Conservation (phyloP, 1,140 invertebrate genomes). For the Hyles euphorbiae region DNA sequence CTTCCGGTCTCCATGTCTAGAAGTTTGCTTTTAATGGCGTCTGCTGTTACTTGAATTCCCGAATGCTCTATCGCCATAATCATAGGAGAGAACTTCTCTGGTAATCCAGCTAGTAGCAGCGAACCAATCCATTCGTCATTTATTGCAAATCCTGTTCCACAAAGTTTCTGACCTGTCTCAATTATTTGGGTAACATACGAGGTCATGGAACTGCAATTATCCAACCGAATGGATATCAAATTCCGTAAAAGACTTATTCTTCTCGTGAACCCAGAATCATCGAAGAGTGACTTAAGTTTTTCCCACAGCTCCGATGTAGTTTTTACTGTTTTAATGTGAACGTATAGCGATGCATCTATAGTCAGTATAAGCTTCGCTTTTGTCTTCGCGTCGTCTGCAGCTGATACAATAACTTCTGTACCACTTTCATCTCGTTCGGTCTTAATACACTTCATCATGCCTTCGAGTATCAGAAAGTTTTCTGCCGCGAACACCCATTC, state of each 20-base stretch:
- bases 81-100: no score
- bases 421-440: slow-evolving; percentile 8
- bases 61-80: no score
- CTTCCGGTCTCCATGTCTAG: no score
- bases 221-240: slow-evolving; percentile 16
- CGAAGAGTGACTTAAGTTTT: no score
- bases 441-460: slow-evolving; percentile 9
- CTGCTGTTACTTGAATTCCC: no score
- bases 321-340: no score
- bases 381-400: slow-evolving; percentile 7
- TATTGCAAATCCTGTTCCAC: slow-evolving; percentile 13
- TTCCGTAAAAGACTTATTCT: slow-evolving; percentile 15
- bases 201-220: slow-evolving; percentile 18
- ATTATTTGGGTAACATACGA: slow-evolving; percentile 15
- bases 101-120: slow-evolving; percentile 11
- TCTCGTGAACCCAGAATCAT: neutral
- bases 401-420: neutral
- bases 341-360: slow-evolving; percentile 6
- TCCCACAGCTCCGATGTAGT: no score
- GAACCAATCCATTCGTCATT: slow-evolving; percentile 7
- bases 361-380: slow-evolving; percentile 19
- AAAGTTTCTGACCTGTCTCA: slow-evolving; percentile 16
- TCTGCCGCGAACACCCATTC: slow-evolving; percentile 8
- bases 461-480: slow-evolving; percentile 22
- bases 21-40: no score